These are phyloP conservation scores for Acanthosepion pharaonis DNA, from an alignment of 2,888 invertebrate genomes.

Conservation along the genomic window DNA sequence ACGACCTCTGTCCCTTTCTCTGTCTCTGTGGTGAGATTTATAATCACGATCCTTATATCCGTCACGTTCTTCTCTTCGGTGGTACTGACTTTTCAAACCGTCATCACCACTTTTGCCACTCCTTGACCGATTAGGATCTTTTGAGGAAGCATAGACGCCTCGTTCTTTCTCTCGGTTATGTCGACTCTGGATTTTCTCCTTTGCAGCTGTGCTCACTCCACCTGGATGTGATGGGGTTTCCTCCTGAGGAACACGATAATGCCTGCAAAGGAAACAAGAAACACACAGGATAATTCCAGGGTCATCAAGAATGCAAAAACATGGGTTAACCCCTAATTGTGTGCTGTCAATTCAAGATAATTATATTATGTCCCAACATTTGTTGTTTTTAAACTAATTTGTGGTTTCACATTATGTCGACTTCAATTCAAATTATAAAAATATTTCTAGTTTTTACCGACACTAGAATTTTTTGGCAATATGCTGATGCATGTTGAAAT, in stretches of 20 bases:
- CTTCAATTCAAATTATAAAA: no score
- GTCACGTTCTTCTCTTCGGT: slow-evolving; percentile 65
- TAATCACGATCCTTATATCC: background rate
- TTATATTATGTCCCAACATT: no score
- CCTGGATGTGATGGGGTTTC: slow-evolving; percentile 97
- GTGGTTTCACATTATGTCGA: no score
- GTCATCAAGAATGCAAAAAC: no score
- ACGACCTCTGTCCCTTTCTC: slow-evolving; percentile 58
- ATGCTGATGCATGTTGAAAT: no score
- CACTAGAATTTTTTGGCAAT: no score
- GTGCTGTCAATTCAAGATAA: background rate
- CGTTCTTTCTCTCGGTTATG: slow-evolving; percentile 78
- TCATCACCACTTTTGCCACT: slow-evolving; percentile 72
- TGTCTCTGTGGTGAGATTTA: slow-evolving; percentile 46
- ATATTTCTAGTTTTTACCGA: no score
- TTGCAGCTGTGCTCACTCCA: slow-evolving; percentile 87
- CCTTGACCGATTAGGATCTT: slow-evolving; percentile 77
- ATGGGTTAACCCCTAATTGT: background rate
- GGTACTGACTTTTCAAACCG: slow-evolving; percentile 79
- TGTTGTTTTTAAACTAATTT: slow-evolving; percentile 49
- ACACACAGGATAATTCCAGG: background rate
- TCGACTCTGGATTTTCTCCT: slow-evolving; percentile 83
- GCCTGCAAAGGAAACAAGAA: slow-evolving; percentile 69
- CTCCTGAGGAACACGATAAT: slow-evolving; percentile 85
- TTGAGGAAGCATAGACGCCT: slow-evolving; percentile 84